Percentiles rank a stretch among this genome's conserved stretches.
These are phyloP conservation scores for Callipepla squamata DNA, from an alignment of 2,113 vertebrate species.

Conservation along the genomic window DNA sequence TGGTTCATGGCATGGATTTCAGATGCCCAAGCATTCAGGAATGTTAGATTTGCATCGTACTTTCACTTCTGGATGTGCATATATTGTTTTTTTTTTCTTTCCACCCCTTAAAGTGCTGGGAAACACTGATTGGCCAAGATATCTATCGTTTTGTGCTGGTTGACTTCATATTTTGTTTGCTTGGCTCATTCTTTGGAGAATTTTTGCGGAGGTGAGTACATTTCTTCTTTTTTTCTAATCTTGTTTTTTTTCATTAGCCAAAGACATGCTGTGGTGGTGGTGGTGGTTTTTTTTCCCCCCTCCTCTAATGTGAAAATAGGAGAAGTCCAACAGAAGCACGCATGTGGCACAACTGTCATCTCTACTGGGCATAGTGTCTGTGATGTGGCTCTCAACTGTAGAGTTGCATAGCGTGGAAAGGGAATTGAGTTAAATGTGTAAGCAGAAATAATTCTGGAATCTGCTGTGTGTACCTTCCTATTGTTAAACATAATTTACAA, in stretches of 20 bases:
- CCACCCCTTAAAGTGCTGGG: conserved; percentile 87
- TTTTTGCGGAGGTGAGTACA: conserved; percentile 89
- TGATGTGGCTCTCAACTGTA: neutral
- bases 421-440: neutral
- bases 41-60: neutral
- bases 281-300: neutral
- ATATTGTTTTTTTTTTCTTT: neutral
- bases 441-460: neutral
- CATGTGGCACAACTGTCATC: neutral
- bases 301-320: neutral
- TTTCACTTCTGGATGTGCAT: neutral
- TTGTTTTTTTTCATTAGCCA: neutral
- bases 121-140: conserved; percentile 90
- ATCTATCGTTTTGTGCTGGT: conserved; percentile 91
- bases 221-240: neutral
- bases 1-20: neutral
- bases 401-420: neutral
- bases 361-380: neutral
- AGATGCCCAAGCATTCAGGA: neutral
- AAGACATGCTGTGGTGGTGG: neutral
- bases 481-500: neutral
- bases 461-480: neutral
- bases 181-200: conserved; percentile 92
- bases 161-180: conserved; percentile 91
- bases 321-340: neutral